Percentiles rank a stretch among this genome's conserved stretches.
Evolutionary conservation across 2,797 vertebrate species (phyloP).

Genomic region (Clarias laeviceps): DNA sequence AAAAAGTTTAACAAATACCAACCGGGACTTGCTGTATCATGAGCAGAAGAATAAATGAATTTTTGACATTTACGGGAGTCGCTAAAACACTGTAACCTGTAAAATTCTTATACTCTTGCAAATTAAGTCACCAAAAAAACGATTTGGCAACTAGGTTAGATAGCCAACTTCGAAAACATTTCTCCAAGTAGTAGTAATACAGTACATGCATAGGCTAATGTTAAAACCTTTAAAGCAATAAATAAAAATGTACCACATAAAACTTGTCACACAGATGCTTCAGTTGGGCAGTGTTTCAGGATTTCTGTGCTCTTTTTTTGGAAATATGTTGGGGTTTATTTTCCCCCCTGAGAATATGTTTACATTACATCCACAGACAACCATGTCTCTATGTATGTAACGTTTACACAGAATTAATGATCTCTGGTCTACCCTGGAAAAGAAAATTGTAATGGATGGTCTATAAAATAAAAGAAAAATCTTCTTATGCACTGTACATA

Average conservation of each 20-base stretch:
- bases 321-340: too few relatives aligned
- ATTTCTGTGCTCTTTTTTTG: neutral
- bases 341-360: neutral
- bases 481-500: neutral
- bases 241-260: neutral
- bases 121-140: neutral
- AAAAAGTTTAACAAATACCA: neutral
- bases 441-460: neutral
- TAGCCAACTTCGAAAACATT: neutral
- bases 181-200: neutral
- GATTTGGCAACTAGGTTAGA: neutral
- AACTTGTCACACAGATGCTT: neutral
- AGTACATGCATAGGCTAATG: neutral
- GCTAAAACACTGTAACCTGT: neutral
- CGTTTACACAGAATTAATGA: neutral
- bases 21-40: too few relatives aligned
- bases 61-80: neutral
- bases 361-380: neutral
- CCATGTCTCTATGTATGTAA: neutral
- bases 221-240: neutral
- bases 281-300: too few relatives aligned
- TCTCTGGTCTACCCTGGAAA: neutral
- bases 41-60: too few relatives aligned
- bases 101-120: neutral
- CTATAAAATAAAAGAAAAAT: neutral